phyloP scores from a whole-genome alignment of 2,888 invertebrate species.

The Pasiphila rectangulata region DNA sequence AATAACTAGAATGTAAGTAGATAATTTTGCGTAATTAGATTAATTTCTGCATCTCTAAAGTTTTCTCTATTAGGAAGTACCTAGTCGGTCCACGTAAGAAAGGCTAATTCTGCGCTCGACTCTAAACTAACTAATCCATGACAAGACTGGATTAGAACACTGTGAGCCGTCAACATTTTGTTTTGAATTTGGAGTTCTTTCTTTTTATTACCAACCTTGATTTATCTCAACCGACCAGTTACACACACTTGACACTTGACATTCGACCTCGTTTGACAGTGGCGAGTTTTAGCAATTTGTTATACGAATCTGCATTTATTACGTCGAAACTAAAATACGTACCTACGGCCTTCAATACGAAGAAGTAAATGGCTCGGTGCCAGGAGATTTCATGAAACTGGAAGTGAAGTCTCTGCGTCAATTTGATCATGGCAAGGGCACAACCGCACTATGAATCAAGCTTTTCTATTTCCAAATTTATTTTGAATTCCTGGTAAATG shows the following conservation, averaged over 20 bases:
- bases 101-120: too few species aligned
- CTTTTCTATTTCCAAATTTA: conserved; percentile 11
- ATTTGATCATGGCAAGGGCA: conserved; percentile 3
- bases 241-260: conserved; percentile 14
- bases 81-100: too few species aligned
- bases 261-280: conserved; percentile 4
- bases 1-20: too few species aligned
- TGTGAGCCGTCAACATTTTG: too few species aligned
- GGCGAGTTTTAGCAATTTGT: conserved; percentile 5
- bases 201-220: too few species aligned
- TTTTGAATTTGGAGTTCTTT: too few species aligned
- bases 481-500: too few species aligned
- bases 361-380: conserved; percentile 11
- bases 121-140: too few species aligned
- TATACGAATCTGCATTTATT: conserved; percentile 1
- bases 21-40: too few species aligned
- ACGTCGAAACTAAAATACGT: conserved; percentile 7
- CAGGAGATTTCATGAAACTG: conserved; percentile 14
- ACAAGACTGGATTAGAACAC: too few species aligned
- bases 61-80: too few species aligned
- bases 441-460: conserved; percentile 2
- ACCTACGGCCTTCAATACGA: conserved; percentile 17
- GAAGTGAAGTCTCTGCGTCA: conserved; percentile 8
- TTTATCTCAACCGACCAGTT: conserved; percentile 11
- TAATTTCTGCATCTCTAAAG: too few species aligned